Percentiles rank a stretch among this genome's conserved stretches.
Evolutionary conservation across 2,888 invertebrate species (phyloP).

Genomic region (Tenthredo notha): DNA sequence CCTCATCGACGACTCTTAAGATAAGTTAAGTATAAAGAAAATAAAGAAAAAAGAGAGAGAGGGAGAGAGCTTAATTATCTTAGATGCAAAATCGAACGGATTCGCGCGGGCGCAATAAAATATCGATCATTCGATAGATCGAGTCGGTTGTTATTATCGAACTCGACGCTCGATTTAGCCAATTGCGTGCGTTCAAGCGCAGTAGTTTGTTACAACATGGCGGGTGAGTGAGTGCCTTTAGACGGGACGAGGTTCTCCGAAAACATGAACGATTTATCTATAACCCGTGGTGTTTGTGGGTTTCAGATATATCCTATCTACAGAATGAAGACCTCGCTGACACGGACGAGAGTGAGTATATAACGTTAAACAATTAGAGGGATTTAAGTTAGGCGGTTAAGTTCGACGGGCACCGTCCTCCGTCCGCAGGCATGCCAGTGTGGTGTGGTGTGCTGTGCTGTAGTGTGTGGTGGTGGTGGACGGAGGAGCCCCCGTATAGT

Average conservation of each 20-base stretch:
- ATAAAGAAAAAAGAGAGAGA: not conserved
- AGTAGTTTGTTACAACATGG: conserved; percentile 78
- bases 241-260: conserved; percentile 71
- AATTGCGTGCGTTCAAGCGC: conserved; percentile 62
- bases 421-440: conserved; percentile 50
- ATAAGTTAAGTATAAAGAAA: not conserved
- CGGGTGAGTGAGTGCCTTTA: conserved; percentile 77
- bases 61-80: not conserved
- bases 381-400: conserved; percentile 47
- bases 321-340: conserved; percentile 73
- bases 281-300: conserved; percentile 76
- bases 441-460: conserved; percentile 58
- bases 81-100: not conserved
- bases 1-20: not conserved
- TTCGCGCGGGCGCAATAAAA: conserved; percentile 49
- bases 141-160: conserved; percentile 7
- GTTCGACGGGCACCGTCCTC: conserved; percentile 18
- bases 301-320: conserved; percentile 77
- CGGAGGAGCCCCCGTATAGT: conserved; percentile 32
- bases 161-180: conserved; percentile 46
- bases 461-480: conserved; percentile 54
- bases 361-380: not conserved
- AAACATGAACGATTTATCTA: conserved; percentile 74
- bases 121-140: not conserved
- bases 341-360: conserved; percentile 73